Base-by-base conservation (phyloP, 2,888 invertebrate species). In the Alcis repandata region DNA sequence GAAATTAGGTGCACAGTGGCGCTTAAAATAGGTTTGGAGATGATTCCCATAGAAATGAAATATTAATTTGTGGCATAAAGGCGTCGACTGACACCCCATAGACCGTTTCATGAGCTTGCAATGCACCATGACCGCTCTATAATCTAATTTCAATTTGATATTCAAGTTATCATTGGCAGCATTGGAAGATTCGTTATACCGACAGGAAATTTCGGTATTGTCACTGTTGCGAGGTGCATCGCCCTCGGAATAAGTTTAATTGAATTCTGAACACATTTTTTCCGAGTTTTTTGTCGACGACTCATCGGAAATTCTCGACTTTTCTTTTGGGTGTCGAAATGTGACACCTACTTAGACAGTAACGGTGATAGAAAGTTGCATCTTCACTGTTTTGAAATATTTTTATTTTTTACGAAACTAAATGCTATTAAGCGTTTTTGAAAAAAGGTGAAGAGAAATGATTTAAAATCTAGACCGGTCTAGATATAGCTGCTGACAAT, bases 121-220 rank as follows among this genome's bases (percentile, higher is more conserved):
- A 90, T 79, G 72, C 83, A 77, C 83, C 92, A 88, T 92, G 92
- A 91, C 90, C 83, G 71, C 72, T 75, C 80, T 72, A 82, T 92
- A 92, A 93, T 93, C 88, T 89, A 92, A 92, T 93, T 92, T 92
- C 86, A 87, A 91, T 87, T 88, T 86, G 84, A 83, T 86, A 83
- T 82, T 60, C 80, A 81, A 82, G 82, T 88, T 89, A 90, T 89
- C 89, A 88, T 82, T 74, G 80, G 77, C 32, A 46, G 22, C 60
- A 86, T 86, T 88, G 79, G 86, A 70, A 84, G 83, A 88, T 91
- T 90, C 87, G 89, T 57, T 61, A 56, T 65, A 64, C 45, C 38
- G 67, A 85, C 86, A 87, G 86, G 86, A 85, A 85, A 85, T 83
- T 82, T 81, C 89, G 79, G 88, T 91, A 91, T 79, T 88, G 90